These are phyloP conservation scores for Drosophila ironensis DNA, from an alignment of 1,140 invertebrate species.

Conservation along the genomic window DNA sequence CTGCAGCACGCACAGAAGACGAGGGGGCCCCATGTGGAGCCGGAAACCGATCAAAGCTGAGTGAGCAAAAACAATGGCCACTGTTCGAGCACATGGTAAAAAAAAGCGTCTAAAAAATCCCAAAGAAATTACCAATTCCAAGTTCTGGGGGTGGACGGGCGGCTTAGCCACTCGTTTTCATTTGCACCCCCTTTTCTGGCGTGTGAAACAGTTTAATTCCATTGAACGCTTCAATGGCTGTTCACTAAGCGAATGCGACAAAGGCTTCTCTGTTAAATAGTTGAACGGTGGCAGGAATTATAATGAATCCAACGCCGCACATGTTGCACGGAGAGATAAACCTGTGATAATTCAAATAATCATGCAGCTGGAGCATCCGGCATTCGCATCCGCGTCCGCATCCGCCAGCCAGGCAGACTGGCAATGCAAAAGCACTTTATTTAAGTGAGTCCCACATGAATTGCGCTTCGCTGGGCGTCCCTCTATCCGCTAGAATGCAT, in stretches of 20 bases:
- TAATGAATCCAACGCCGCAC: slow-evolving; percentile 47
- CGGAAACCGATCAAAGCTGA: slow-evolving; percentile 46
- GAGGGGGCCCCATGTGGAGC: slow-evolving; percentile 14
- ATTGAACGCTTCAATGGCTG: slow-evolving; percentile 33
- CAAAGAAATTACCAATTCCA: slow-evolving; percentile 45
- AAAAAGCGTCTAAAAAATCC: slow-evolving; percentile 20
- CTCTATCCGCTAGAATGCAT: background rate
- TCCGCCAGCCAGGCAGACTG: slow-evolving; percentile 54
- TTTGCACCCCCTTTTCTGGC: background rate
- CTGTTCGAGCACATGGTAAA: background rate
- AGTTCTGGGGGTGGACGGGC: slow-evolving; percentile 5
- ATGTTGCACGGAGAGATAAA: slow-evolving; percentile 44
- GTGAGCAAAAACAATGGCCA: slow-evolving; percentile 54
- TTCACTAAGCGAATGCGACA: slow-evolving; percentile 33
- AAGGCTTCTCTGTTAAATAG: slow-evolving; percentile 47
- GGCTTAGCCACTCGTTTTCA: background rate
- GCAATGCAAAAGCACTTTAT: slow-evolving; percentile 81
- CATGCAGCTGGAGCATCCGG: slow-evolving; percentile 56
- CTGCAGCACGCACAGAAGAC: slow-evolving; percentile 21
- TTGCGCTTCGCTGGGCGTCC: slow-evolving; percentile 62
- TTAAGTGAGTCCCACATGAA: slow-evolving; percentile 81
- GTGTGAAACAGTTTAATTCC: slow-evolving; percentile 39
- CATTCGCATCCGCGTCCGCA: slow-evolving; percentile 35
- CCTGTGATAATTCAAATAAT: slow-evolving; percentile 77
- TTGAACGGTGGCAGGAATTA: slow-evolving; percentile 51